These are phyloP conservation scores for Mylabris phalerata DNA, from an alignment of 1,140 invertebrate species.

Conservation along the genomic window DNA sequence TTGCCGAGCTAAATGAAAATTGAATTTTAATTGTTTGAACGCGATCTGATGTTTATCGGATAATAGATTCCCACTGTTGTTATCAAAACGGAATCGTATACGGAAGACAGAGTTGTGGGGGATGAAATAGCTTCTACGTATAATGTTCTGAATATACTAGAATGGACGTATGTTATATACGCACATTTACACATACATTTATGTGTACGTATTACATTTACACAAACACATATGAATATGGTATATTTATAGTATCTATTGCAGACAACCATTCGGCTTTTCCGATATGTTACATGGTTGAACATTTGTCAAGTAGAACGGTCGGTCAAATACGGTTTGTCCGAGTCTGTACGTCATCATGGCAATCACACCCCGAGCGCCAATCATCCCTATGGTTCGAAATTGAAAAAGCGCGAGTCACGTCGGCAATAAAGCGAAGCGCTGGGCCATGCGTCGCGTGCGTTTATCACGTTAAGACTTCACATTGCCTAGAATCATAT, in stretches of 20 bases:
- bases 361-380: slow-evolving; percentile 43
- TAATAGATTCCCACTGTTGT: slow-evolving; percentile 1
- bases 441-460: slow-evolving; percentile 35
- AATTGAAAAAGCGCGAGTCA: slow-evolving; percentile 44
- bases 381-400: slow-evolving; percentile 41
- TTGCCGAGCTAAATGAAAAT: slow-evolving; percentile 8
- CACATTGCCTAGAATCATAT: slow-evolving; percentile 28
- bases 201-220: neutral
- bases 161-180: no score
- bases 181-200: no score
- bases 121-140: no score
- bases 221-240: slow-evolving; percentile 4
- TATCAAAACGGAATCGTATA: neutral
- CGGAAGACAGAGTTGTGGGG: slow-evolving; percentile 1
- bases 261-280: slow-evolving; percentile 6
- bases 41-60: slow-evolving; percentile 12
- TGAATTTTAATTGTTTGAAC: slow-evolving; percentile 14
- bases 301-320: slow-evolving; percentile 40
- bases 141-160: no score
- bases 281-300: slow-evolving; percentile 27
- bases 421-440: slow-evolving; percentile 42
- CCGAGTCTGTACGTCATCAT: slow-evolving; percentile 42
- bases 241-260: slow-evolving; percentile 19
- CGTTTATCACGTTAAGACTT: slow-evolving; percentile 37
- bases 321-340: slow-evolving; percentile 38